These are phyloP conservation scores for Epinephelus fuscoguttatus DNA, from an alignment of 2,113 vertebrate genomes.

Conservation along the genomic window DNA sequence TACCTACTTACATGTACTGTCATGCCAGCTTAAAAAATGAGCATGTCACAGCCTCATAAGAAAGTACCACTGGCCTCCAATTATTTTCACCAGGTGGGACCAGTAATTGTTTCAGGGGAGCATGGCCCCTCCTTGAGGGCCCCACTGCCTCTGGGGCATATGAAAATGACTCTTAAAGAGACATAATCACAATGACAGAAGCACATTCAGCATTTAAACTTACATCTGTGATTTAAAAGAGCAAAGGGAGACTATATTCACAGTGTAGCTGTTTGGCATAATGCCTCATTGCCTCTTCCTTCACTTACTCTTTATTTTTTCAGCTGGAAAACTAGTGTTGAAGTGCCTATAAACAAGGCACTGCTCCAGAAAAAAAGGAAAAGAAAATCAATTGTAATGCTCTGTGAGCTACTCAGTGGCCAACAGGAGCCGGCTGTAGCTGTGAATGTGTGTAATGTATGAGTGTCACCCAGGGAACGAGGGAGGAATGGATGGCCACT, in stretches of 20 bases:
- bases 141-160: too few species aligned
- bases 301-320: conserved; percentile 43
- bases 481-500: background rate
- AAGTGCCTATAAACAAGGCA: conserved; percentile 62
- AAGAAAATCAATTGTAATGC: conserved; percentile 61
- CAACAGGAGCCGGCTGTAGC: conserved; percentile 22
- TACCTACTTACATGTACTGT: too few species aligned
- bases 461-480: conserved; percentile 18
- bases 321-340: conserved; percentile 51
- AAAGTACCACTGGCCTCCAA: too few species aligned
- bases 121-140: too few species aligned
- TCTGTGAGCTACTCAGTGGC: conserved; percentile 44
- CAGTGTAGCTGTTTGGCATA: conserved; percentile 34
- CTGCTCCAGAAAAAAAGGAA: conserved; percentile 38
- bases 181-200: conserved; percentile 12
- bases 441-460: conserved; percentile 35
- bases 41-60: too few species aligned
- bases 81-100: too few species aligned
- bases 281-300: conserved; percentile 3
- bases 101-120: too few species aligned
- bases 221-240: conserved; percentile 38
- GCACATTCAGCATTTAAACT: conserved; percentile 29
- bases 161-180: background rate
- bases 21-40: too few species aligned
- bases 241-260: conserved; percentile 21